Evolutionary conservation across 2,888 invertebrate genomes (phyloP), one percentile per base, ranked within the genome.

Genomic region (Adelognathus sp.): DNA sequence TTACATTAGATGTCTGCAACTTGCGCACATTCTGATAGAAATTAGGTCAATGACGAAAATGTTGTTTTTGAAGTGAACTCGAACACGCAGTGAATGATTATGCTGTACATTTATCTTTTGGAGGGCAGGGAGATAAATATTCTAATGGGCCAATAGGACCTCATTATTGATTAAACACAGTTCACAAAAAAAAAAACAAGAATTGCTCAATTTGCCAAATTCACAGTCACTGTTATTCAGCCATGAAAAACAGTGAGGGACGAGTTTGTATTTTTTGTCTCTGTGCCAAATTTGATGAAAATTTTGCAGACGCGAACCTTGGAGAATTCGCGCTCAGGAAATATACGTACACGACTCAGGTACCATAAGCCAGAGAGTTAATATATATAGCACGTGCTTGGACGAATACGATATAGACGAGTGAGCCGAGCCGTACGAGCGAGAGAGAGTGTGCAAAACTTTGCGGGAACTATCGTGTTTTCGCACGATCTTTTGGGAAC

Each of bases 221-320:
- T 61, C 27, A 27, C n/a, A 14, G 36, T 44, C 33, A 36, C 41
- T 2, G 11, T 18, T 7, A 41, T 72, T 67, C 54, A 71, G 69
- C 69, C 64, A 69, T 63, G 18, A 39, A 4, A 14, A 39, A n/a
- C n/a, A n/a, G n/a, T n/a, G n/a, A 16, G 50, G 11, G n/a, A 36
- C 36, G 46, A 11, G 46, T 14, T 50, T 41, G 36, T 11, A 46
- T 71, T 67, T n/a, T 67, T 79, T 72, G 71, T 67, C 54, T 14
- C 29, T 4, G 44, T 76, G 75, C 79, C 73, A 70, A 74, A 36
- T 66, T 60, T 16, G n/a, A 63, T 67, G 27, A 11, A n/a, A 64
- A 64, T 74, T 64, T 58, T 58, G 44, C 73, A 64, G 78, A 78
- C 56, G 73, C 72, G 41, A 71, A 56, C 52, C 72, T 67, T 54